A percentile compares a stretch with the other conserved stretches of the same genome.
phyloP scores from a whole-genome alignment of 2,888 invertebrate species.

The Andrena hattorfiana region DNA sequence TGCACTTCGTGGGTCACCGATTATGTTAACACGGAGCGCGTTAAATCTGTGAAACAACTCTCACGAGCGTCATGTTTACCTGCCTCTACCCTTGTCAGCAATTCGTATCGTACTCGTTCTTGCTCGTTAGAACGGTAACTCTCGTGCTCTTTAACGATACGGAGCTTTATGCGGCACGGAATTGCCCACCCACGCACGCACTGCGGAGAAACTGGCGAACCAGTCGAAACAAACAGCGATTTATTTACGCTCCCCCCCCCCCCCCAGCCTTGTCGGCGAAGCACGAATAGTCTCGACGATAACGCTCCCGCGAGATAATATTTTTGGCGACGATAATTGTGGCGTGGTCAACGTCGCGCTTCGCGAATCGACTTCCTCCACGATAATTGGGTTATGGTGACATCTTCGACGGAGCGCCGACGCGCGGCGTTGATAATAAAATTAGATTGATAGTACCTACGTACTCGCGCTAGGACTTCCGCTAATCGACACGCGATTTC shows the following conservation, averaged over 20 bases:
- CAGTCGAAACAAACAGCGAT: constrained; percentile 6
- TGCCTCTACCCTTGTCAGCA: constrained; percentile 17
- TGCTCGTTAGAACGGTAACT: constrained; percentile 20
- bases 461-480: constrained; percentile 1
- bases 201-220: not conserved
- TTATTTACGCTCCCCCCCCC: constrained; percentile 5
- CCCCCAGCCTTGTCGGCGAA: not conserved
- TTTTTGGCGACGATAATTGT: constrained; percentile 1
- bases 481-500: constrained; percentile 9
- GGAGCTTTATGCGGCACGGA: constrained; percentile 27
- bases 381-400: constrained; percentile 31
- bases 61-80: constrained; percentile 22
- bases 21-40: constrained; percentile 9
- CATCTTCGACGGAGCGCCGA: constrained; percentile 8
- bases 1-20: not conserved
- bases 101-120: constrained; percentile 28
- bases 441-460: not conserved
- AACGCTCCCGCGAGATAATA: constrained; percentile 12
- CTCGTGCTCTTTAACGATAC: constrained; percentile 20
- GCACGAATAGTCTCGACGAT: not conserved
- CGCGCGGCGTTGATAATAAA: not conserved
- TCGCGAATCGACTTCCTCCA: constrained; percentile 11
- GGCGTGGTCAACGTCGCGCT: not conserved
- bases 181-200: constrained; percentile 33
- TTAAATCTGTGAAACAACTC: constrained; percentile 10